Conservation (phyloP, 2,113 vertebrate species). For the Laticauda colubrina region DNA sequence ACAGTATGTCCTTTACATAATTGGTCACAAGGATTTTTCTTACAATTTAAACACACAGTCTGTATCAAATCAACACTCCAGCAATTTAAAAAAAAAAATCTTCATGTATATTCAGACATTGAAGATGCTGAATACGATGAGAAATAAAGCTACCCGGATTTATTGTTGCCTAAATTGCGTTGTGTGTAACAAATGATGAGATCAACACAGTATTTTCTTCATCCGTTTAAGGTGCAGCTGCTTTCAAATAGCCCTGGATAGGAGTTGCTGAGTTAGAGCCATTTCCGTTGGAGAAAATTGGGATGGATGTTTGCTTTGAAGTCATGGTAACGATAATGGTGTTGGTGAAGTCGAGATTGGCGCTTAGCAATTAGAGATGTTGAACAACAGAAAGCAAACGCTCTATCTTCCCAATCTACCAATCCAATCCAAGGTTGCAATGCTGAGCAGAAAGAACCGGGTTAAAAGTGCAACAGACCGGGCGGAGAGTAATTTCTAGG, state of each 20-base stretch:
- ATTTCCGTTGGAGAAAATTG: neutral
- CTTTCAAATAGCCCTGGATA: neutral
- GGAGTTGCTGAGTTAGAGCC: neutral
- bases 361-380: neutral
- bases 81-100: neutral
- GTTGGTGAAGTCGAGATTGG: neutral
- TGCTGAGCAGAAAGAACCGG: neutral
- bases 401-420: neutral
- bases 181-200: neutral
- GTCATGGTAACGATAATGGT: neutral
- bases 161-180: neutral
- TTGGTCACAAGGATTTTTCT: neutral
- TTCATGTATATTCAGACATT: neutral
- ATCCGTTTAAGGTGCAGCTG: neutral
- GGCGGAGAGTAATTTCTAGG: neutral
- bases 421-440: neutral
- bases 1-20: neutral
- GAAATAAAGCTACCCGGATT: neutral
- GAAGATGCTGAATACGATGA: neutral
- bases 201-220: neutral
- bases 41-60: neutral
- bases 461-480: neutral
- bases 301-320: constrained; percentile 1
- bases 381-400: neutral
- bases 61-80: neutral